Conservation (phyloP, 53 echinoderm and acorn worm species). For the Stichopus horrens region DNA sequence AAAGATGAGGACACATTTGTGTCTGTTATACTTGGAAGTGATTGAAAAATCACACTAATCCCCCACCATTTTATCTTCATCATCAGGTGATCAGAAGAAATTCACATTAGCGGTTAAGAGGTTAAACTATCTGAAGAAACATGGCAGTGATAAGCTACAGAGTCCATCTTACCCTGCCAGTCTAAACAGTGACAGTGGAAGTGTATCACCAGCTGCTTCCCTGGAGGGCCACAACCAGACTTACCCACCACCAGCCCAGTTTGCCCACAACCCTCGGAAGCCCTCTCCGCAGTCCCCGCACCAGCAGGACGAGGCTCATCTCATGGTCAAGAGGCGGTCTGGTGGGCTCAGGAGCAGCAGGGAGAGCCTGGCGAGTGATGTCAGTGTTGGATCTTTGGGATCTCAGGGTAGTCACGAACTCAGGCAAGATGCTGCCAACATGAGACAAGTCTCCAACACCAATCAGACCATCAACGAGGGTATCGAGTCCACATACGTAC, state of each 20-base stretch:
- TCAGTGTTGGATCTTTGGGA: constrained; percentile 77
- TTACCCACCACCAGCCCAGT: constrained; percentile 56
- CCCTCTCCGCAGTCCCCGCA: constrained; percentile 68
- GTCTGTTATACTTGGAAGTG: no score
- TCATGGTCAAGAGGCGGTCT: constrained; percentile 48
- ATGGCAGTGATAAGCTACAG: constrained; percentile 67
- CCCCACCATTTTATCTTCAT: background rate
- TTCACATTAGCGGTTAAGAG: constrained; percentile 82
- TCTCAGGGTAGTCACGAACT: constrained; percentile 67
- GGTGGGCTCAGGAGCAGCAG: constrained; percentile 76
- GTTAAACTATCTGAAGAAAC: constrained; percentile 81
- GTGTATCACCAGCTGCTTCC: constrained; percentile 77
- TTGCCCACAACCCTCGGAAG: constrained; percentile 43
- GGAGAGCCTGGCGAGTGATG: constrained; percentile 88
- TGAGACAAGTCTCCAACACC: constrained; percentile 49
- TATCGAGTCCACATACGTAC: constrained; percentile 70
- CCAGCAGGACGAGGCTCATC: constrained; percentile 51
- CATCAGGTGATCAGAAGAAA: constrained; percentile 95
- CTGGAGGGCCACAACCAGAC: constrained; percentile 65
- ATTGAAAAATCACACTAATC: background rate
- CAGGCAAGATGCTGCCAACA: constrained; percentile 15
- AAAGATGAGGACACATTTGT: no score
- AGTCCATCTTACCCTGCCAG: constrained; percentile 43
- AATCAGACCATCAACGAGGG: constrained; percentile 54
- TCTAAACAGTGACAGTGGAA: constrained; percentile 66